phyloP scores from a whole-genome alignment of 2,888 invertebrate species.

The Rotaria sp. region DNA sequence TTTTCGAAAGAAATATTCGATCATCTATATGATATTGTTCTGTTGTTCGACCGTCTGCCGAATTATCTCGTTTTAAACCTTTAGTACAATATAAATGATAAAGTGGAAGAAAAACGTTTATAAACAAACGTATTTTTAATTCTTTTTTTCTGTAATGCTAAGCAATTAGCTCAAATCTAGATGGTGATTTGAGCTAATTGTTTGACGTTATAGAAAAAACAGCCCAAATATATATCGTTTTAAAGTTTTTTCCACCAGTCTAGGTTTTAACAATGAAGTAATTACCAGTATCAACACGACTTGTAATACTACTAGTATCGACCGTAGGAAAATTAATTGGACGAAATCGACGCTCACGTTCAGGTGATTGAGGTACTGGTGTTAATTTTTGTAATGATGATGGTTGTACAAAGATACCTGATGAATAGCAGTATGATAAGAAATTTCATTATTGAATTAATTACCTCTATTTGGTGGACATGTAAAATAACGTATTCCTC shows the following conservation, averaged over 20 bases:
- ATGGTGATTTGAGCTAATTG: too few relatives aligned
- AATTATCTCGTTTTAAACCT: background rate
- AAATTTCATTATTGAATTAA: constrained; percentile 23
- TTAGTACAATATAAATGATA: background rate
- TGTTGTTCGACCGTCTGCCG: background rate
- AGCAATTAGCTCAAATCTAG: too few relatives aligned
- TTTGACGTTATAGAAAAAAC: too few relatives aligned
- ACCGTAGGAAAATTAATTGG: constrained; percentile 26
- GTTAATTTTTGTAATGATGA: background rate
- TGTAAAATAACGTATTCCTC: constrained; percentile 55
- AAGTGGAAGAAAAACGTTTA: too few relatives aligned
- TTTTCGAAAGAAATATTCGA: constrained; percentile 55
- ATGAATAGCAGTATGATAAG: background rate
- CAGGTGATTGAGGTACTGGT: background rate
- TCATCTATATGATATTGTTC: constrained; percentile 53
- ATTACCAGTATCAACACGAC: background rate
- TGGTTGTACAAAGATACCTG: background rate
- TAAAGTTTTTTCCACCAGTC: too few relatives aligned
- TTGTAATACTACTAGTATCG: background rate
- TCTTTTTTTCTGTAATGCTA: too few relatives aligned
- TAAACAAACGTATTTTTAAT: too few relatives aligned
- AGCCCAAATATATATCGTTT: too few relatives aligned
- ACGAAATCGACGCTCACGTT: constrained; percentile 6
- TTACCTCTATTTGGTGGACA: constrained; percentile 57
- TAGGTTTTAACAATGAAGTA: background rate